Conservation (phyloP, 92 coral and sea anemone genomes). For the Phymanthus crucifer region DNA sequence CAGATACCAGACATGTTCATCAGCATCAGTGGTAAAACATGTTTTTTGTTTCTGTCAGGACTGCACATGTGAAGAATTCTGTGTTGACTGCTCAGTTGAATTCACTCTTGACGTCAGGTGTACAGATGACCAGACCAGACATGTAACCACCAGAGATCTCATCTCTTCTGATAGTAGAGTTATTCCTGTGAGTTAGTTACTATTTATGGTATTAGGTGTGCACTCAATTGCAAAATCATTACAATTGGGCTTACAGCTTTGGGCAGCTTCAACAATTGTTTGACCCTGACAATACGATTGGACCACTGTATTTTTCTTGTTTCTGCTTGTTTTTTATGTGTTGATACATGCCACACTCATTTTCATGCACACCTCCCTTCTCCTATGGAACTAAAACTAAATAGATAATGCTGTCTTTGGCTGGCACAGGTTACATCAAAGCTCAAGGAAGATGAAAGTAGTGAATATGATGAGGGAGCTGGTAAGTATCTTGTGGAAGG, state of each 20-base stretch:
- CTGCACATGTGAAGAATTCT: constrained; percentile 95
- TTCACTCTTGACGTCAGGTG: constrained; percentile 91
- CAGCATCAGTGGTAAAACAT: too few species aligned
- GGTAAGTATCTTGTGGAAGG: constrained; percentile 22
- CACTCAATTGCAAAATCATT: too few species aligned
- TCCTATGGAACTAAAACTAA: too few species aligned
- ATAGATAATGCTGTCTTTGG: background rate
- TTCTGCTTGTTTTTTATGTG: too few species aligned
- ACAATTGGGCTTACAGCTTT: too few species aligned
- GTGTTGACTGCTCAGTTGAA: constrained; percentile 94
- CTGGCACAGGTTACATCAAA: constrained; percentile 75
- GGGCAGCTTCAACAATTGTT: too few species aligned
- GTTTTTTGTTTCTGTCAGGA: constrained; percentile 70
- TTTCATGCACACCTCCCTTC: too few species aligned
- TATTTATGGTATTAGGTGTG: too few species aligned
- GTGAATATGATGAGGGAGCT: constrained; percentile 78
- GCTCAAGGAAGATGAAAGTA: constrained; percentile 80
- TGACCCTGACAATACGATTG: too few species aligned
- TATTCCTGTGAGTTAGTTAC: constrained; percentile 76
- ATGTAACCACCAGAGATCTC: constrained; percentile 94
- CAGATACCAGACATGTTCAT: too few species aligned
- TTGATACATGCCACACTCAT: too few species aligned
- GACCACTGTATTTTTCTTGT: too few species aligned
- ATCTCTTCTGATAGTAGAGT: constrained; percentile 85
- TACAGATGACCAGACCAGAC: constrained; percentile 91